Conservation (phyloP, 1,140 invertebrate genomes). For the Heliconius congener region DNA sequence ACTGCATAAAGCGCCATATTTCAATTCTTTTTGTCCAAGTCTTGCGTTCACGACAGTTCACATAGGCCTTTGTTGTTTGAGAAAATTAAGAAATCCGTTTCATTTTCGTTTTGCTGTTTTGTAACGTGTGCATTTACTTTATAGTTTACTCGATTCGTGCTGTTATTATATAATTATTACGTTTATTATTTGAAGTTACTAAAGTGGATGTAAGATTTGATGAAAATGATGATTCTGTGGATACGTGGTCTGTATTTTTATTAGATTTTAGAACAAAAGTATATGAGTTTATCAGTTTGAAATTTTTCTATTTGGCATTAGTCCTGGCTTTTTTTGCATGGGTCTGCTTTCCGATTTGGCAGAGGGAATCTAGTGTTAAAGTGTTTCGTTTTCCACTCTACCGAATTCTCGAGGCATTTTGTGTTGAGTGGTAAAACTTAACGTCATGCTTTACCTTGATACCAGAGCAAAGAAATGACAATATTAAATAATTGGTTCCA, state of each 20-base stretch:
- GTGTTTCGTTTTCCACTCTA: no score
- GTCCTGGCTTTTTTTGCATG: no score
- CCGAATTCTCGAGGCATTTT: no score
- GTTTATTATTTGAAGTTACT: neutral
- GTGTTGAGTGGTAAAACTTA: no score
- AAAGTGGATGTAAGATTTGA: neutral
- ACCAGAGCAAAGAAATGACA: no score
- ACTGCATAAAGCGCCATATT: conserved; percentile 9
- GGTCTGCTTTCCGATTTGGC: no score
- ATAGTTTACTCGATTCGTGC: neutral
- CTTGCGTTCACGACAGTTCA: conserved; percentile 6
- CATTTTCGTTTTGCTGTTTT: conserved; percentile 2
- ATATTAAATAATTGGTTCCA: no score
- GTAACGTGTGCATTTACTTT: conserved; percentile 1
- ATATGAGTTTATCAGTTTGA: no score
- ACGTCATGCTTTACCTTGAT: no score
- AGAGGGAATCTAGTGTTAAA: no score
- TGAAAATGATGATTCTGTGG: neutral
- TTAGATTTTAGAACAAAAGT: no score
- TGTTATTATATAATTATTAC: neutral
- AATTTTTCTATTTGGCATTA: no score
- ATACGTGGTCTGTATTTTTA: neutral
- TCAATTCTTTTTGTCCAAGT: neutral
- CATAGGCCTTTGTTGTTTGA: conserved; percentile 15
- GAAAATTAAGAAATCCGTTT: conserved; percentile 14